phyloP scores from a whole-genome alignment of 2,888 invertebrate genomes.

The Lottia scabra region DNA sequence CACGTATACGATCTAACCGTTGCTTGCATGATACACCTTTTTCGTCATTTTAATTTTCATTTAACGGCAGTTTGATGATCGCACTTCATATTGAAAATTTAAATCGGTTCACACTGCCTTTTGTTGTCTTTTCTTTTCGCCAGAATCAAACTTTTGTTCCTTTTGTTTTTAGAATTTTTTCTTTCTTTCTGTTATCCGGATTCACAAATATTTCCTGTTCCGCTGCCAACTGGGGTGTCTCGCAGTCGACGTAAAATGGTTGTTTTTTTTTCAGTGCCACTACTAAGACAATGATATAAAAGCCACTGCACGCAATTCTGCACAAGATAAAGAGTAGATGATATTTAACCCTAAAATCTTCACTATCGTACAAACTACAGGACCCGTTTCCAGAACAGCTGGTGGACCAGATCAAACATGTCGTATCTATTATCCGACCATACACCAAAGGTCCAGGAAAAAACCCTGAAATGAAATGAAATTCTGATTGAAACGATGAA shows the following conservation, averaged over 20 bases:
- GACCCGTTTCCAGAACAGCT: slow-evolving; percentile 8
- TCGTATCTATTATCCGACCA: slow-evolving; percentile 17
- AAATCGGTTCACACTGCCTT: too few species aligned
- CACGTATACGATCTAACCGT: too few species aligned
- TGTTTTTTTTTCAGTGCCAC: slow-evolving; percentile 9
- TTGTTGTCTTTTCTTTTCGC: too few species aligned
- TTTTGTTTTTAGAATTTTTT: not conserved
- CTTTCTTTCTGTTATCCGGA: not conserved
- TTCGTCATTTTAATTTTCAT: too few species aligned
- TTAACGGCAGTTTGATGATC: too few species aligned
- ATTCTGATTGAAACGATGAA: too few species aligned
- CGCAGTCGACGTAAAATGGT: slow-evolving; percentile 14
- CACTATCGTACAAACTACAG: slow-evolving; percentile 18
- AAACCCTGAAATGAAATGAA: slow-evolving; percentile 10
- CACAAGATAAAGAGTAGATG: slow-evolving; percentile 6
- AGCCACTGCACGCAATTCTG: not conserved
- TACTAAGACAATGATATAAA: slow-evolving; percentile 5
- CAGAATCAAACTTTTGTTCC: not conserved
- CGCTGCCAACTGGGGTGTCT: not conserved
- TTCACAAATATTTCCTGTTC: not conserved
- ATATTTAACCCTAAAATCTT: slow-evolving; percentile 8
- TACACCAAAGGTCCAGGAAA: slow-evolving; percentile 19
- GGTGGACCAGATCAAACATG: slow-evolving; percentile 14
- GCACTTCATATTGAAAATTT: too few species aligned
- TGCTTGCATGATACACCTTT: too few species aligned